Conservation (phyloP, 2,797 vertebrate genomes). For the Enteromius paludinosus region DNA sequence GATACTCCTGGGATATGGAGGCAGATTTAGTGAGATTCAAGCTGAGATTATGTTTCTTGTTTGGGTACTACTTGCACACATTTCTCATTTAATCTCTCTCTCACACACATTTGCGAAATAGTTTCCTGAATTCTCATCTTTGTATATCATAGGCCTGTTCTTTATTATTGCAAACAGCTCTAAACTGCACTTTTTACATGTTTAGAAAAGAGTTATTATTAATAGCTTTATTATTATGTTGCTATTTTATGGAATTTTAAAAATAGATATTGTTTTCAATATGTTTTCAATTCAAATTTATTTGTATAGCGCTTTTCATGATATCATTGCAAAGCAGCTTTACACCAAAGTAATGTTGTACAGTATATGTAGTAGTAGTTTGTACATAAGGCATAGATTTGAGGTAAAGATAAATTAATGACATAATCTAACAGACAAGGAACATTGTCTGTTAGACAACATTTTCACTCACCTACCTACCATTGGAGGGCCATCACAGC, state of each 20-base stretch:
- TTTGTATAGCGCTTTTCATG: no score
- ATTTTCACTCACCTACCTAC: not conserved
- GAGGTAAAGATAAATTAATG: no score
- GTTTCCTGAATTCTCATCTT: not conserved
- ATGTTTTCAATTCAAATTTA: no score
- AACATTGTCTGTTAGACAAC: no score
- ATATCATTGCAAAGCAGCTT: no score
- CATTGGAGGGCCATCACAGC: not conserved
- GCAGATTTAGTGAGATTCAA: not conserved
- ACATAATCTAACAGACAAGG: no score
- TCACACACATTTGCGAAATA: not conserved
- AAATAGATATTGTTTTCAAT: not conserved
- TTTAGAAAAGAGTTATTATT: not conserved
- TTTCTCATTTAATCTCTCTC: not conserved
- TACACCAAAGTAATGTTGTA: no score
- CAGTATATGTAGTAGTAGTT: no score
- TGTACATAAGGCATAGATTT: no score
- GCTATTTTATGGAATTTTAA: not conserved
- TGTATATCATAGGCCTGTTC: not conserved
- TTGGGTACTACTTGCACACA: not conserved
- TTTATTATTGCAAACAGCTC: not conserved
- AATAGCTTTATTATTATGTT: not conserved
- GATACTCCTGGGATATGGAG: conserved; percentile 24
- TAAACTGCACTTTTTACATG: not conserved
- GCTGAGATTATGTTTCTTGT: conserved; percentile 10